Evolutionary conservation across 2,888 invertebrate species (phyloP), one percentile per base, ranked within the genome.

Genomic region (Drosophila aldrichi): DNA sequence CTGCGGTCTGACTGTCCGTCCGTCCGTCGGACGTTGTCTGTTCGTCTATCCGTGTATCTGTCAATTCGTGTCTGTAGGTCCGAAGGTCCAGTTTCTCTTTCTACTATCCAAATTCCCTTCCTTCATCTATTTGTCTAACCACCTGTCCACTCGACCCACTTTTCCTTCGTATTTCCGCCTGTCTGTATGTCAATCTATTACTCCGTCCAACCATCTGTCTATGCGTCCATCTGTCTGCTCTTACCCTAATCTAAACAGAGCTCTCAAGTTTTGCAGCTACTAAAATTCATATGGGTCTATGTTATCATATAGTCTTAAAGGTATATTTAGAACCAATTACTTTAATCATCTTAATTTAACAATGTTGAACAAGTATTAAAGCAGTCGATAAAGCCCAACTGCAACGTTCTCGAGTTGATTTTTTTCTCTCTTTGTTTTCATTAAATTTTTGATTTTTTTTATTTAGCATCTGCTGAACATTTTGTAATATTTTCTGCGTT

Each of bases 401-500:
- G 49, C 49, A 32, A 18, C 12, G 12, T 18, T 48, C 29, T 12
- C 12, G 2, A 18, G 12, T 49, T 18, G 49, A 32, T 18, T 20
- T 61, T 69, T 70, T 60, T 52, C 48, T 29, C 29, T 32, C 34
- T 49, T 59, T 57, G 48, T 49, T 58, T 64, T 46, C 57, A 55
- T 48, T 12, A 10, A 10, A 3, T 29, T 60, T 44, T 62, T 54
- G 0, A n/a, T 60, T 48, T 62, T 49, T 29, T 79, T 51, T 70
- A 54, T 36, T 74, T 52, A 70, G 68, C 70, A 70, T 81, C 59
- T 62, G 46, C 48, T 32, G 48, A 77, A 57, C 56, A 77, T 74
- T 81, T 66, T 74, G 68, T 77, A 75, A 60, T 68, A 55, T 63
- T 73, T 83, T 62, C 46, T 83, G 60, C 46, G 58, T 58, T 61